Conservation (phyloP, 2,797 vertebrate species). For the Acrossocheilus fasciatus region DNA sequence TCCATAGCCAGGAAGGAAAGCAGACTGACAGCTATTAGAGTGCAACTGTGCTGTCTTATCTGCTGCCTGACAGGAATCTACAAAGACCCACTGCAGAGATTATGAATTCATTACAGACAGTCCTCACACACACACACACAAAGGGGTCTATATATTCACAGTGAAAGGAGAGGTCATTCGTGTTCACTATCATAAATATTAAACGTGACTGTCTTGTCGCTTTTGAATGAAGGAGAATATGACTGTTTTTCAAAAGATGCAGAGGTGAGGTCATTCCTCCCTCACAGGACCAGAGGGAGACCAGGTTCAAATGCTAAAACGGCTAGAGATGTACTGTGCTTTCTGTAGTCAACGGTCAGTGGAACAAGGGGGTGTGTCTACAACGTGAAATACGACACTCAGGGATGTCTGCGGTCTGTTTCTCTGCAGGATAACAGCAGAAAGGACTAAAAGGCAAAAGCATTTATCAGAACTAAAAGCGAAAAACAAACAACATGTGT, state of each 20-base stretch:
- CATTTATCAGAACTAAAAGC: conserved; percentile 8
- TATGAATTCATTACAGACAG: conserved; percentile 81
- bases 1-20: conserved; percentile 62
- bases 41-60: conserved; percentile 77
- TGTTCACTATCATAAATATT: conserved; percentile 36
- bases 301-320: background rate
- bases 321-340: background rate
- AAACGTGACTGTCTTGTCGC: conserved; percentile 26
- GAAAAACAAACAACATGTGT: background rate
- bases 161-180: conserved; percentile 35
- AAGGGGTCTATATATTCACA: conserved; percentile 58
- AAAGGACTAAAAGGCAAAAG: background rate
- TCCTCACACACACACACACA: conserved; percentile 67
- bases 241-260: conserved; percentile 13
- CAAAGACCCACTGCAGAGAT: conserved; percentile 77
- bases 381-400: background rate
- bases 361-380: background rate
- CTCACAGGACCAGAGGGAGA: conserved; percentile 14
- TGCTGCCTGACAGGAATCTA: conserved; percentile 79
- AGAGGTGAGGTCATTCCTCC: conserved; percentile 12
- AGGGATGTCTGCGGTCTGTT: background rate
- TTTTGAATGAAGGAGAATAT: background rate
- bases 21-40: conserved; percentile 78
- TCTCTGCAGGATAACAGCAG: background rate
- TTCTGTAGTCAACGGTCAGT: conserved; percentile 4